Evolutionary conservation across 2,797 vertebrate genomes (phyloP), one percentile per base, ranked within the genome.

Genomic region (Amblyraja radiata): DNA sequence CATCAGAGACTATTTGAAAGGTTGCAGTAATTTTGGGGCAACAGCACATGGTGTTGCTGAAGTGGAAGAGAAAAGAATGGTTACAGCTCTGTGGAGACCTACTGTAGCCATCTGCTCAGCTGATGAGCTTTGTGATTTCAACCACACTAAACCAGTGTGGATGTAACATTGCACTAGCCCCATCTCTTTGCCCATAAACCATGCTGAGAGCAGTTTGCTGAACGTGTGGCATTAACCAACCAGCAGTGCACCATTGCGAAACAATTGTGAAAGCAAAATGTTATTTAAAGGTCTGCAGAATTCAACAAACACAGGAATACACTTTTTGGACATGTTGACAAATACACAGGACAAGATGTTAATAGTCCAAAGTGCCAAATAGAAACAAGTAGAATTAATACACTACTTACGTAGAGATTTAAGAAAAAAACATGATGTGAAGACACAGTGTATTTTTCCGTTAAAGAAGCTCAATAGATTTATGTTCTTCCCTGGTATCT

Each of bases 241-340:
- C 58, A 86, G 28, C 13, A 7, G 83, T 61, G 54, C 54, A n/a
- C 54, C 21, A 28, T 21, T 88, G 84, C 2, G 61, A 73, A 74
- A 3, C 46, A 83, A 83, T 58, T 84, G 58, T 61, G 39, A 28
- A 58, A 58, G 21, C 21, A 74, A 73, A 90, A 46, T 73, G 36
- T 90, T 36, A 32, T 68, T 90, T 91, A 91, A 91, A 74, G 13
- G 21, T 71, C 9, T 23, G 88, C 61, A 90, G 88, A 71, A 13
- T 90, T 61, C 36, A 91, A 91, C 36, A 91, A 90, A 46, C 10
- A 46, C 18, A 90, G 21, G 36, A 74, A 74, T 16, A 54, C 21
- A 73, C 28, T 4, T 16, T 74, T 46, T 25, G 65, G 28, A 74
- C 8, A 68, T 1, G 18, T 32, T 32, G 32, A 32, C 32, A 32